Base-by-base conservation (phyloP, 1,140 invertebrate genomes). In the Zaprionus taronus region DNA sequence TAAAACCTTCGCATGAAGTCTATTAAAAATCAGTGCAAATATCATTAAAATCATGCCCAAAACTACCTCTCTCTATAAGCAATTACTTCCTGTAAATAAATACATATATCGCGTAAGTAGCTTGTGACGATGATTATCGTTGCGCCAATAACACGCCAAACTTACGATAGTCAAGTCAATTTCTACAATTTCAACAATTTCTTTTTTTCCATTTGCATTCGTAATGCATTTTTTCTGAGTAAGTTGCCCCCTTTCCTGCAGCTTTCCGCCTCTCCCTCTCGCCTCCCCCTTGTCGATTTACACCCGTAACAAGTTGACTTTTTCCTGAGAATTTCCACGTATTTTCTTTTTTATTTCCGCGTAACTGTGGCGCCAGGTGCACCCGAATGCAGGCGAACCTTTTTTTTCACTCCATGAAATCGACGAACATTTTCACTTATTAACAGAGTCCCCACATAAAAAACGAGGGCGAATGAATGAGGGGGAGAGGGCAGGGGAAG, bases 311-410 rank as follows among this genome's bases (percentile, higher is more conserved):
- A 68, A 56, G 71, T 69, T 70, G 62, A 60, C 61, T 57, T 70
- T 53, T 81, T 83, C 63, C 47, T 38, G 36, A 55, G 51, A 72
- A 44, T 63, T 63, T 65, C 57, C 66, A 24, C 20, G 47, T 51
- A 22, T 51, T 24, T 51, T 51, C 20, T 51, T 51, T 51, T 70
- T 38, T 55, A 77, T 34, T 80, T 79, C 80, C 9, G 1, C 57
- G 69, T 73, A 85, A 85, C 51, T 57, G 80, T 56, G 83, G 83
- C 83, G 83, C 83, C 83, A 80, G 61, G 34, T 63, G 64, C 28
- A 74, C 71, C 74, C 61, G 69, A 79, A 82, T 70, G 28, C 38
- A 84, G 68, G 34, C 68, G 57, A 67, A 70, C 64, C 68, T 64
- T 70, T 83, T 83, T 83, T 62, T 26, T 15, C 53, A 9, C 57